Evolutionary conservation across 2,888 invertebrate species (phyloP), one percentile per base, ranked within the genome.

Genomic region (Hydroisotoma schaefferi): DNA sequence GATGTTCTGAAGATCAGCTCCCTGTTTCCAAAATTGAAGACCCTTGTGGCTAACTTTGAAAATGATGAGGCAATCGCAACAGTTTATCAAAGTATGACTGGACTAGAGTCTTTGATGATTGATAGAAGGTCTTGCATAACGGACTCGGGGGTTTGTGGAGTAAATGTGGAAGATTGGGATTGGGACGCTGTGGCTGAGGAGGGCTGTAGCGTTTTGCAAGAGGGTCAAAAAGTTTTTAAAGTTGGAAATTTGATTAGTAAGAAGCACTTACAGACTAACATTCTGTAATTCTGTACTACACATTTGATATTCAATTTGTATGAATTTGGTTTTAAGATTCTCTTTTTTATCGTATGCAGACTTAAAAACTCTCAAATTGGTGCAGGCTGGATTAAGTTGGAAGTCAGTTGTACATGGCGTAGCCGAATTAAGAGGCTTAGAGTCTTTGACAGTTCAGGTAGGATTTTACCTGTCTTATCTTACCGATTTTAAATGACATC

Each of bases 1-100:
- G 64, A 67, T 29, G 53, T 67, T 2, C 33, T 55, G 27, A 46
- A 43, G 12, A 53, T 67, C 38, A 26, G 57, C 28, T 54, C 55
- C n/a, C 55, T 53, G 29, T 67, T 67, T 43, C 67, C 67, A 2
- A 62, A 59, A 40, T 56, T 67, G 27, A 37, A 48, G 22, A 23
- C 43, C 18, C 49, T 67, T n/a, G 59, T 61, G 27, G 63, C 64
- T 20, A 62, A 63, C 1, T 67, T 67, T 49, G 57, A 57, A 20
- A 57, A 46, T 22, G 62, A 67, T 46, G 57, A 47, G 22, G 61
- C 61, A 0, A 18, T 67, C 5, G 10, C 49, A 44, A 48, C 33
- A 26, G 63, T 64, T 1, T 67, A 56, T 26, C 40, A 57, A 44
- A 52, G 33, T 25, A 43, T 63, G 48, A n/a, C 20, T 1, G 15